Base-by-base conservation (phyloP, 2,888 invertebrate species). In the Noctua pronuba region DNA sequence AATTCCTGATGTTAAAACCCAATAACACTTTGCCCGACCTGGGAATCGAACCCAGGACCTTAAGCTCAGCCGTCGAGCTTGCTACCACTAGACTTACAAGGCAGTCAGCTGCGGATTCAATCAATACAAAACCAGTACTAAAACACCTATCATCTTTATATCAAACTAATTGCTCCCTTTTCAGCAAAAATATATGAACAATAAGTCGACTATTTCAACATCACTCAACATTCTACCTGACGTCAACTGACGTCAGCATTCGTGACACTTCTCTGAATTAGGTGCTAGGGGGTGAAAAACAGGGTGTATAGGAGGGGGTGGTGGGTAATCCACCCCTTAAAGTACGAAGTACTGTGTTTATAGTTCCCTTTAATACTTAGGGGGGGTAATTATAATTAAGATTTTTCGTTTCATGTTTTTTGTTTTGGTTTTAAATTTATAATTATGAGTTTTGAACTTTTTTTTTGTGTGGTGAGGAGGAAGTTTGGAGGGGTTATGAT, bases 201-300 rank as follows among this genome's bases (percentile, higher is more conserved):
- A 71, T 71, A 73, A 52, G 4, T 28, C 16, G 58, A 67, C 31
- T 71, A 71, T 75, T 86, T 69, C 49, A 49, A 74, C 77, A 77
- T 68, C 68, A 8, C 60, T 64, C 69, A 28, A 75, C 66, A 24
- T 80, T 77, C 79, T 83, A 83, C 78, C 52, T 73, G 68, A 68
- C 66, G 83, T 77, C 71, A 79, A 67, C 55, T 65, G 73, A 74
- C 76, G 84, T 86, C 82, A 87, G 71, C 64, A 77, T 74, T 86
- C 77, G 83, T 87, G 85, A 81, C 80, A 83, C 75, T 87, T 83
- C 79, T 49, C 65, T 65, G 73, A 85, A 88, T 88, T 88, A 86
- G 80, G 86, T 85, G 83, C 64, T 28, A 71, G 74, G 75, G 77
- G 85, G 46, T 24, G 38, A 10, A 2, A 24, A n/a, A 18, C 41